A percentile compares a stretch with the other conserved stretches of the same genome.
Conservation (phyloP, 2,113 vertebrate species). For the Uria lomvia region DNA sequence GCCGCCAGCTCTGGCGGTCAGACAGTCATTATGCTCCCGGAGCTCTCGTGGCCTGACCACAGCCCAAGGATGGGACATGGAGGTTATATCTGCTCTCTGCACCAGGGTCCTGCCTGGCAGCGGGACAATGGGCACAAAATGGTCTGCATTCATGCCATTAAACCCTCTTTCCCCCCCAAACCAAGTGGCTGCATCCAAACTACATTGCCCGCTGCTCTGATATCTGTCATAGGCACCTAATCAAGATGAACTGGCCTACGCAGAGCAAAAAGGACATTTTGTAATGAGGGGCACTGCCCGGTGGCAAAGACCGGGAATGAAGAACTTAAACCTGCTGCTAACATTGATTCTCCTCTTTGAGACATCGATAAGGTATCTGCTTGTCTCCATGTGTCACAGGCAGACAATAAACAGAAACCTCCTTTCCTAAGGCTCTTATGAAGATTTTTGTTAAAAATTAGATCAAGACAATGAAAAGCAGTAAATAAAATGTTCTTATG, state of each 20-base stretch:
- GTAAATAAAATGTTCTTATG: background rate
- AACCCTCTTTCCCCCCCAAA: background rate
- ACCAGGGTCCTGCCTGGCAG: background rate
- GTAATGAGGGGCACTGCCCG: background rate
- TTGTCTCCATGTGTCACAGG: background rate
- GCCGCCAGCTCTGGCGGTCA: rapidly evolving
- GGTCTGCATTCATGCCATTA: rapidly evolving
- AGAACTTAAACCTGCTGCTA: background rate
- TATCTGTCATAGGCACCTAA: background rate
- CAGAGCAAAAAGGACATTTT: background rate
- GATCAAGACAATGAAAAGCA: background rate
- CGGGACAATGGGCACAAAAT: background rate
- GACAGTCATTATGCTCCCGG: rapidly evolving
- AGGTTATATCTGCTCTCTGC: background rate
- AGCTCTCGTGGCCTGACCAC: rapidly evolving
- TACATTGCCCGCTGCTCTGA: background rate
- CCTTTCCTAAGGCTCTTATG: background rate
- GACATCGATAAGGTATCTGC: background rate
- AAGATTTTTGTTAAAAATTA: background rate
- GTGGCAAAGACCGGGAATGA: background rate
- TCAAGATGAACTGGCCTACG: rapidly evolving
- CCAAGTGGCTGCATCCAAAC: background rate
- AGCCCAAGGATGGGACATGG: background rate
- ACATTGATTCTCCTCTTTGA: background rate
- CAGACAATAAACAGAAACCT: background rate